Percentiles rank a stretch among this genome's conserved stretches.
Evolutionary conservation across 2,888 invertebrate genomes (phyloP).

Genomic region (Anoncus sp.): DNA sequence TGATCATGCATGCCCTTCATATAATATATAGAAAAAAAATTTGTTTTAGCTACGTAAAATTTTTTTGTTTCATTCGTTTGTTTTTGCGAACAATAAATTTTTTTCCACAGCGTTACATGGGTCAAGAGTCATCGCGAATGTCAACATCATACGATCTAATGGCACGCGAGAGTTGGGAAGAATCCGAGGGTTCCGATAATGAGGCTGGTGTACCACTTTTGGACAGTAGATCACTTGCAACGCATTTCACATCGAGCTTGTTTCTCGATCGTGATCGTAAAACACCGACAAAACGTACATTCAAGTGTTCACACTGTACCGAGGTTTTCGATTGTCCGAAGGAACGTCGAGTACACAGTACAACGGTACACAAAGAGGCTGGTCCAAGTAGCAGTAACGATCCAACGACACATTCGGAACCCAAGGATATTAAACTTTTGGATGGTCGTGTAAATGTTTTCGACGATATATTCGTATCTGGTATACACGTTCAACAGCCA

Average conservation of each 20-base stretch:
- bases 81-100: too few species aligned
- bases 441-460: conserved; percentile 80
- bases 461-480: conserved; percentile 79
- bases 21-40: too few species aligned
- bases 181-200: conserved; percentile 88
- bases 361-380: conserved; percentile 84
- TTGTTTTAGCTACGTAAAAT: too few species aligned
- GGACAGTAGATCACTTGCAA: conserved; percentile 81
- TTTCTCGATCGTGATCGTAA: conserved; percentile 81
- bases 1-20: too few species aligned
- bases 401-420: conserved; percentile 73
- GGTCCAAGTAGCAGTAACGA: conserved; percentile 78
- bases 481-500: conserved; percentile 75
- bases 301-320: conserved; percentile 86
- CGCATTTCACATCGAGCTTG: conserved; percentile 81
- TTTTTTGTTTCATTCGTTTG: too few species aligned
- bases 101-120: conserved; percentile 84
- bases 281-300: conserved; percentile 82
- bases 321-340: conserved; percentile 86
- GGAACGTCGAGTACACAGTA: conserved; percentile 87
- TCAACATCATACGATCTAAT: conserved; percentile 87
- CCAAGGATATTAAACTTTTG: conserved; percentile 80
- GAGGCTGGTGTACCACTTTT: conserved; percentile 79
- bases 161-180: conserved; percentile 88
- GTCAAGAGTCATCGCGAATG: conserved; percentile 84